Base-by-base conservation (phyloP, 2,888 invertebrate genomes). In the Spodoptera exigua region DNA sequence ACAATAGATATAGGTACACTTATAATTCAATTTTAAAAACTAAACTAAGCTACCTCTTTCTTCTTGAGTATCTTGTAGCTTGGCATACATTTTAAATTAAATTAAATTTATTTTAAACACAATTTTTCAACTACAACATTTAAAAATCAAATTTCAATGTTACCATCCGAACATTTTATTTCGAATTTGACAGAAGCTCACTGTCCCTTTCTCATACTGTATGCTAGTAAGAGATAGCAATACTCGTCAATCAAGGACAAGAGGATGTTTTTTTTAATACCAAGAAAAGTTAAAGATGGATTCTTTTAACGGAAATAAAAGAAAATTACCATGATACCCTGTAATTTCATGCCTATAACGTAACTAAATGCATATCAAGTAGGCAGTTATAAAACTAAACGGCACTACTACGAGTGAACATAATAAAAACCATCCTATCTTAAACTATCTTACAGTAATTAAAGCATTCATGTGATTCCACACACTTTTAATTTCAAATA, bases 361-460 rank as follows among this genome's bases (percentile, higher is more conserved):
- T 69, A 82, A 79, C 67, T 87, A 90, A 91, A 91, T 89, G 89
- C 89, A 82, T 81, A 75, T 72, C 55, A 75, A 79, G 75, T 68
- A 82, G 83, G 83, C 81, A 79, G 70, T 78, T 74, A 81, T 61
- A 58, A 65, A 78, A 68, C 32, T 55, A 51, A 72, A 76, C 83
- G 90, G 88, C 90, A 89, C 89, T 90, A 91, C 89, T 87, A 83
- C 84, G 88, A 88, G 81, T 71, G 74, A 85, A 82, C 80, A 68
- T 70, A 80, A 79, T 65, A 74, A 52, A 61, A n/a, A n/a, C n/a
- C 41, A 57, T 66, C 73, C 61, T 70, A 72, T 74, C 86, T 86
- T 90, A 89, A 79, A 82, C 90, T 92, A 91, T 89, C 92, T 93
- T 93, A 93, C 70, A 87, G 84, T 94, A 93, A 89, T 94, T 94